Evolutionary conservation across 2,113 vertebrate genomes (phyloP).

Genomic region (Pelobates fuscus): DNA sequence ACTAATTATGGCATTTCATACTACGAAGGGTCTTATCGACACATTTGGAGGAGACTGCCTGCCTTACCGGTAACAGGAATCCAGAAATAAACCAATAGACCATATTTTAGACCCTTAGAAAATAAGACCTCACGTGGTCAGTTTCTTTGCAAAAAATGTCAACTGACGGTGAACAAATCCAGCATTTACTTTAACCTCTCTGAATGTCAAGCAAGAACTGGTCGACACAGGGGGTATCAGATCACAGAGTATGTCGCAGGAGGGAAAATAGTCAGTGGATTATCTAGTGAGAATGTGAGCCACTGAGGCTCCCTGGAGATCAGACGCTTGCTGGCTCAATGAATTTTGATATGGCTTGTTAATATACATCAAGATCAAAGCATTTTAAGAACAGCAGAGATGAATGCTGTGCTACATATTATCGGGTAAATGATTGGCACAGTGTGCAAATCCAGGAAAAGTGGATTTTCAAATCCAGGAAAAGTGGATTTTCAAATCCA

Average conservation of each 20-base stretch:
- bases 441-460: neutral
- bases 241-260: constrained; percentile 3
- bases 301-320: constrained; percentile 3
- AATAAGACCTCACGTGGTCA: neutral
- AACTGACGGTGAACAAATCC: neutral
- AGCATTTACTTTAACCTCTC: constrained; percentile 1
- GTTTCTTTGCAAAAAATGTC: neutral
- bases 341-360: constrained; percentile 29
- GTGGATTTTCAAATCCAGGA: no score
- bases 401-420: neutral
- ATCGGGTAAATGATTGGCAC: neutral
- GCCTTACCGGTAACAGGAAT: no score
- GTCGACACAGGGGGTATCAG: neutral
- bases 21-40: no score
- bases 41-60: no score
- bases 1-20: no score
- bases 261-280: constrained; percentile 1
- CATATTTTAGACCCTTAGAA: no score
- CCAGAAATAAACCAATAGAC: no score
- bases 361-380: constrained; percentile 27
- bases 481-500: no score
- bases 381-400: neutral
- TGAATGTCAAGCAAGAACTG: constrained; percentile 8
- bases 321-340: constrained; percentile 24
- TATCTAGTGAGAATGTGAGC: constrained; percentile 14